Evolutionary conservation across 2,888 invertebrate species (phyloP), one percentile per base, ranked within the genome.

Genomic region (Parnassius glacialis): DNA sequence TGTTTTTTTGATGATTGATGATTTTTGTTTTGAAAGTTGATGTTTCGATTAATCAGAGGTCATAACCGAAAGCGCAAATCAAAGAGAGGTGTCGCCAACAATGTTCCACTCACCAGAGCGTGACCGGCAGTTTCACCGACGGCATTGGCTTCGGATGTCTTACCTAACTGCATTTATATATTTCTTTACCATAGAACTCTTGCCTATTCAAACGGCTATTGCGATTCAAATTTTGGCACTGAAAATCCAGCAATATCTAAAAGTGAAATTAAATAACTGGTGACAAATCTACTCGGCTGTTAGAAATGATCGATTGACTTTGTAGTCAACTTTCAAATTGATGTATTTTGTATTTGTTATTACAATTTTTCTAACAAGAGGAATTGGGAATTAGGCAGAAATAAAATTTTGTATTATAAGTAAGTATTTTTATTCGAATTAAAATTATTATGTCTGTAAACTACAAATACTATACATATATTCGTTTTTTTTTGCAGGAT

Each of bases 41-140:
- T 44, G 51, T 5, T 41, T 12, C 1, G 12, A 43, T 56, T 50
- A 54, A 60, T 34, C 51, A 59, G 11, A 62, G 58, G 60, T 61
- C 65, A 66, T 78, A 81, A 80, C 77, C 64, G 80, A 83, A 84
- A 85, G 78, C 76, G 74, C 75, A 71, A 76, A 75, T 72, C 75
- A 75, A 76, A 75, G 70, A 78, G 65, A 79, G 74, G 83, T 83
- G 84, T 85, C 83, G 81, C 79, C 80, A 83, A 78, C 84, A 82
- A 87, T 87, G 81, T 88, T 86, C 79, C 84, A 88, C 83, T 84
- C 83, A 74, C 75, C 72, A 73, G 78, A 85, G 82, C 88, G 83
- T 84, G 76, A 65, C 85, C 70, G 71, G 68, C 68, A 71, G 83
- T 87, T 88, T 86, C 87, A 82, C 85, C 81, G 83, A 76, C 87